Conservation (phyloP, 2,113 vertebrate genomes). For the Lethenteron camtschaticum region DNA sequence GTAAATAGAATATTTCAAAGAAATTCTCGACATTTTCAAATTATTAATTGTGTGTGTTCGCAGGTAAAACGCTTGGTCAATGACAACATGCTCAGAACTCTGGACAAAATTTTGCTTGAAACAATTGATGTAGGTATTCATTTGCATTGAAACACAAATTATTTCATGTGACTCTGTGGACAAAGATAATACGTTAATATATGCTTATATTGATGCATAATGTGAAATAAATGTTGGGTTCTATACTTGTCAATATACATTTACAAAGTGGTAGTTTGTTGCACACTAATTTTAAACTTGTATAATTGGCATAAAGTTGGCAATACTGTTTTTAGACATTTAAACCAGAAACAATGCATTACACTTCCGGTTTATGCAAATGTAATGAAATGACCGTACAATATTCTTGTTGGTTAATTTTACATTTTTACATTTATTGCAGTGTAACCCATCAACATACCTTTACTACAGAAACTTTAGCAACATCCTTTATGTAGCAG, state of each 20-base stretch:
- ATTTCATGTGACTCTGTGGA: too few species aligned
- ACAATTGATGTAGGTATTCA: not conserved
- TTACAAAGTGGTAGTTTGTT: too few species aligned
- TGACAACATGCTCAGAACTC: not conserved
- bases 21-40: not conserved
- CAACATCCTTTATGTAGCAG: constrained; percentile 64
- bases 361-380: not conserved
- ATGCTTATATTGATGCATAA: too few species aligned
- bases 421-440: constrained; percentile 13
- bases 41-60: not conserved
- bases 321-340: not conserved
- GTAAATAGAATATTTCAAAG: not conserved
- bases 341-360: not conserved
- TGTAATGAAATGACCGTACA: too few species aligned
- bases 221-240: too few species aligned
- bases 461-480: constrained; percentile 63
- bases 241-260: too few species aligned
- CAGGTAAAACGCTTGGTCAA: not conserved
- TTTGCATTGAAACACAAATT: too few species aligned
- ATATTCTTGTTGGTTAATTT: not conserved
- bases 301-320: too few species aligned
- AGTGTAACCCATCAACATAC: constrained; percentile 35
- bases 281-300: too few species aligned
- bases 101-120: constrained; percentile 1
- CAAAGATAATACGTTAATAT: too few species aligned